These are phyloP conservation scores for Tychaedon coryphoeus DNA, from an alignment of 2,113 vertebrate species.

Conservation along the genomic window DNA sequence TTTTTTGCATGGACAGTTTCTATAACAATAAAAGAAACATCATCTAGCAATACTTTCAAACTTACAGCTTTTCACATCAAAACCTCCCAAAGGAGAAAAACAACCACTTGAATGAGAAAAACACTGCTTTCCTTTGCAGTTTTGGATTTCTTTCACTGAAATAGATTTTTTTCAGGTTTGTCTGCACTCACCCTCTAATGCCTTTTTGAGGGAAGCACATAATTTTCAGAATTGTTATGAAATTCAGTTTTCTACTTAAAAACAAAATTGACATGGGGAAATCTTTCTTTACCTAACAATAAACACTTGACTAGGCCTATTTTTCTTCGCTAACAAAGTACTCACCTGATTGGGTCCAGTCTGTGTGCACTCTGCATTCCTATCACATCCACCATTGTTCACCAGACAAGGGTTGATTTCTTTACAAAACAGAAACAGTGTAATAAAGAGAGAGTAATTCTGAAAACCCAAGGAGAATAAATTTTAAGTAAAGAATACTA, in stretches of 20 bases:
- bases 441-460: neutral
- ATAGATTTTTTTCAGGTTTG: neutral
- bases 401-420: slow-evolving; percentile 90
- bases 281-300: neutral
- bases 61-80: neutral
- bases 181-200: neutral
- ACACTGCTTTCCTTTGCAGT: neutral
- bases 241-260: neutral
- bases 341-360: slow-evolving; percentile 89
- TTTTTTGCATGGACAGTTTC: neutral
- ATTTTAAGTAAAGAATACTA: neutral
- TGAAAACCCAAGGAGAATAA: neutral
- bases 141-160: neutral
- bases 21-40: neutral
- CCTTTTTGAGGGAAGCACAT: neutral
- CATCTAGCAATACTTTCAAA: neutral
- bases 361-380: slow-evolving; percentile 86
- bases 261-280: neutral
- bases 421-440: slow-evolving; percentile 59
- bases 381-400: slow-evolving; percentile 81
- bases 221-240: neutral
- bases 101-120: neutral
- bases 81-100: neutral
- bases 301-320: neutral
- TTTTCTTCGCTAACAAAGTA: neutral